Base-by-base conservation (phyloP, 2,113 vertebrate genomes). In the Hepsetus odoe region DNA sequence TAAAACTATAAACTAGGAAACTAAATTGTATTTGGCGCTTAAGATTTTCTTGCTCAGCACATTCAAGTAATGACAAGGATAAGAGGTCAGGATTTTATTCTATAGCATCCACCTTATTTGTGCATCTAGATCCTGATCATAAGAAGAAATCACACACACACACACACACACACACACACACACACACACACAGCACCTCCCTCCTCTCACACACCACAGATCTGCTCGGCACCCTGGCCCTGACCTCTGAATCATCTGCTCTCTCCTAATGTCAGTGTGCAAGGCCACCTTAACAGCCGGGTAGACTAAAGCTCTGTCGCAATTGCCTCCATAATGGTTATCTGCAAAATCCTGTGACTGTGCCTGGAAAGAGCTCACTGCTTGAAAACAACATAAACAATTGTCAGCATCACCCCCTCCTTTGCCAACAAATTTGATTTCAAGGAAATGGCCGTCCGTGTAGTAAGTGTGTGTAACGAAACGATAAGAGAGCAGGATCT, bases 401-500 rank as follows among this genome's bases (percentile, higher is more conserved):
- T 74, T 64, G 64, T 30, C 62, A 83, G 72, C 24, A 64, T 58
- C 72, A 20, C 67, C 76, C 73, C 66, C 35, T 77, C 76, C 66
- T 75, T 26, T 72, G 66, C 22, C 61, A 42, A 77, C 85, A 79
- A 77, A 89, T 92, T 88, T 89, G 85, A 91, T 90, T 88, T 86
- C 84, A 88, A 89, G 88, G 84, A 91, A 91, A 87, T 85, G 76
- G 85, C 86, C 81, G 85, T 90, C 89, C 82, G 69, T 89, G 87
- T 90, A 59, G 90, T 88, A 91, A 91, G 90, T 90, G 91, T 89
- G 89, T 93, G 91, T 91, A 90, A 88, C 42, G 75, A 80, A 33
- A 84, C 84, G 91, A 93, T 93, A 92, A 91, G 90, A 84, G 42
- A 92, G 70, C 84, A 74, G 85, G 82, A 90, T 90, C 90, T 90